Evolutionary conservation across 2,797 vertebrate species (phyloP), one percentile per base, ranked within the genome.

Genomic region (Betta splendens): DNA sequence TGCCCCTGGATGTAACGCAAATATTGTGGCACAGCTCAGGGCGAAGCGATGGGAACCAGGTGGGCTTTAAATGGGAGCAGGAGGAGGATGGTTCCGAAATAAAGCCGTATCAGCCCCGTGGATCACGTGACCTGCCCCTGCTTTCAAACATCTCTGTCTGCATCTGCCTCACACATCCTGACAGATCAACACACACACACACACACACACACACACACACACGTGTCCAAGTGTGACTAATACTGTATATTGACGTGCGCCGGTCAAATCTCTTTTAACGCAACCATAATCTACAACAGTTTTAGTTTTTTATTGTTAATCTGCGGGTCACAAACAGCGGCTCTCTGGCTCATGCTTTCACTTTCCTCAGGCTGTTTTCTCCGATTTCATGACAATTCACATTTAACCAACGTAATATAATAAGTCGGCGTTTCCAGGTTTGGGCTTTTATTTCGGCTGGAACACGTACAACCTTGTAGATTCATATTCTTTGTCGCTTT

Each of bases 71-170:
- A 83, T 15, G 32, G 21, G 22, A 18, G 11, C 7, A 3, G 21
- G 55, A 15, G 60, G 47, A 4, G 33, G 46, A 2, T 11, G 54
- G 37, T 50, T 44, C 21, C 12, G 42, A 63, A 57, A 58, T 25
- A 69, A 83, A 71, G 42, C 73, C 23, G 28, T 57, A 56, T 38
- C 40, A 70, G 53, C 17, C 25, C n/a, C n/a, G n/a, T 2, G 11
- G 16, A 2, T 53, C 84, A 84, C 26, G 69, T 81, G 83, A 85
- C 50, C 56, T 47, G 56, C 18, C 54, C 42, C 51, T 11, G 17
- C 5, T 17, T 45, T 26, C 61, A 44, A 60, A 72, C 66, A 60
- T 52, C 54, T 16, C 9, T 23, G 36, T 22, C 48, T 23, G 21
- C 36, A 36, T 22, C 48, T 23, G 21, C 36, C 40, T 22, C 29